A percentile compares a stretch with the other conserved stretches of the same genome.
phyloP scores from a whole-genome alignment of 2,113 vertebrate species.

The Nyctereutes procyonoides region DNA sequence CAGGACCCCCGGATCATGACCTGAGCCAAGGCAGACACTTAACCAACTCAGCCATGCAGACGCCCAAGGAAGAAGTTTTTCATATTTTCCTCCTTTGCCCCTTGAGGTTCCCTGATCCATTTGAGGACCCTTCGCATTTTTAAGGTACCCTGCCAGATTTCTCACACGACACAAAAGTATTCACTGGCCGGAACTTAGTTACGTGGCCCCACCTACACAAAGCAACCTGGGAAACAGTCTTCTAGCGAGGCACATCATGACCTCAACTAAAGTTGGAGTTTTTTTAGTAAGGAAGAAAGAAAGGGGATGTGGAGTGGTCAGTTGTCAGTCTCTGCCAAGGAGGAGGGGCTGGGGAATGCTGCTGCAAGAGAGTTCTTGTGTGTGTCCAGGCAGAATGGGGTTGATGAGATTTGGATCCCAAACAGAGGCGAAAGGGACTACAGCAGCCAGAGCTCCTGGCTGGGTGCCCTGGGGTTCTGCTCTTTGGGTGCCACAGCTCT shows the following conservation, averaged over 20 bases:
- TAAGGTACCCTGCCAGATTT: not conserved
- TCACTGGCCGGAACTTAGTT: not conserved
- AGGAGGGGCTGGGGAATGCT: not conserved
- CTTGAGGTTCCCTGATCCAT: not conserved
- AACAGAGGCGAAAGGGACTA: not conserved
- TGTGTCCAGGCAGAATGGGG: slow-evolving; percentile 6
- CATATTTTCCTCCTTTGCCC: slow-evolving; percentile 1
- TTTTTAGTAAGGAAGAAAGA: slow-evolving; percentile 14
- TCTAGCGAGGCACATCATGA: not conserved
- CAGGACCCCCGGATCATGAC: too few species aligned
- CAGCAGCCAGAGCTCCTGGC: slow-evolving; percentile 11
- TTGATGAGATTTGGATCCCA: slow-evolving; percentile 13
- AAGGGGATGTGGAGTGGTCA: not conserved
- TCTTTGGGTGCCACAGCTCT: not conserved
- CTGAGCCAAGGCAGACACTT: too few species aligned
- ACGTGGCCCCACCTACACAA: not conserved
- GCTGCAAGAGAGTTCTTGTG: not conserved
- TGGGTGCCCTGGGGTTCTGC: not conserved
- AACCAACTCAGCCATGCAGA: too few species aligned
- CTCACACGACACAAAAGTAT: not conserved
- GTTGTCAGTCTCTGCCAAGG: not conserved
- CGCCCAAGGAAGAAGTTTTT: not conserved
- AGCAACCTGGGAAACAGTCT: not conserved
- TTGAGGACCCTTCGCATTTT: not conserved
- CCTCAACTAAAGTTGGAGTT: slow-evolving; percentile 18